Conservation (phyloP, 2,888 invertebrate genomes). For the Branchipolynoe longqiensis region DNA sequence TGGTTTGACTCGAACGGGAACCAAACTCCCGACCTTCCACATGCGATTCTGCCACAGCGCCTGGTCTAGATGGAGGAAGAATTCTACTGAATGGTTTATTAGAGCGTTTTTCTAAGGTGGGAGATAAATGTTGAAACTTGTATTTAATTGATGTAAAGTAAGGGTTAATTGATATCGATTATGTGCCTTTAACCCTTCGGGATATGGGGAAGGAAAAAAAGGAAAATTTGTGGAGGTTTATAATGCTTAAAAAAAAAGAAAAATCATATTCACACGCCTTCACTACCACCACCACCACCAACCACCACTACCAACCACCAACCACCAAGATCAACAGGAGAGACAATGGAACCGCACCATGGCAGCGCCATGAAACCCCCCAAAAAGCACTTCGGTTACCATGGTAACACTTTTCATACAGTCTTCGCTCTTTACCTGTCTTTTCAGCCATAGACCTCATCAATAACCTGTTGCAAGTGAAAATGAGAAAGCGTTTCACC, state of each 20-base stretch:
- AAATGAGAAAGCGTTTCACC: constrained; percentile 91
- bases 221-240: no score
- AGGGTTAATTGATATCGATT: no score
- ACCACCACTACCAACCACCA: constrained; percentile 2
- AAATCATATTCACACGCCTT: neutral
- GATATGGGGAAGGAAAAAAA: no score
- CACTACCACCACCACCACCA: constrained; percentile 4
- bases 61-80: no score
- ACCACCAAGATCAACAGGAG: neutral
- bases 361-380: constrained; percentile 33
- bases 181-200: no score
- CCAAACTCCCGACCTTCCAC: no score
- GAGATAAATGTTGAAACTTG: no score
- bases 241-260: neutral
- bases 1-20: no score
- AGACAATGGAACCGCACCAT: constrained; percentile 28
- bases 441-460: constrained; percentile 97
- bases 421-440: constrained; percentile 57
- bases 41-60: no score
- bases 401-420: constrained; percentile 45
- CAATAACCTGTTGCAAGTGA: constrained; percentile 96
- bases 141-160: no score
- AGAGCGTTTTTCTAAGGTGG: no score
- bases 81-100: no score
- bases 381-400: constrained; percentile 9